phyloP scores from a whole-genome alignment of 2,797 vertebrate species.

The Ceryle rudis region DNA sequence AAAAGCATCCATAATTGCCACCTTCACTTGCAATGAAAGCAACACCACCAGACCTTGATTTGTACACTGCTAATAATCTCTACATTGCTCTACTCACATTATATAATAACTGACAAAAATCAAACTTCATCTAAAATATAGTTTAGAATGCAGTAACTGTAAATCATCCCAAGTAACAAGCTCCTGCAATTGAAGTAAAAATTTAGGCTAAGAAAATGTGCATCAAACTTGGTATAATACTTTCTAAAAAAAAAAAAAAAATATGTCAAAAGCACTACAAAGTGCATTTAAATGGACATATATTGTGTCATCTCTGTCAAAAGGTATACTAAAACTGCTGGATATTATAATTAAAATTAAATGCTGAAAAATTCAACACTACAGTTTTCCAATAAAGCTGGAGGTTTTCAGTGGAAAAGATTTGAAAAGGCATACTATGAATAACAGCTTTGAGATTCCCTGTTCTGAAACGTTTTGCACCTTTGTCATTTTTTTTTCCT shows the following conservation, averaged over 20 bases:
- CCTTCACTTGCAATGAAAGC: not conserved
- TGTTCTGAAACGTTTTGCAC: conserved; percentile 2
- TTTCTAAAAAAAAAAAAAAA: not conserved
- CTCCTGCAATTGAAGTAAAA: not conserved
- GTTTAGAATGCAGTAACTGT: not conserved
- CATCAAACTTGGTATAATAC: not conserved
- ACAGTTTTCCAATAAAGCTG: not conserved
- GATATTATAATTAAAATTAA: conserved; percentile 6
- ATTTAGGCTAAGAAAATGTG: not conserved
- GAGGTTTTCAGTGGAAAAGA: not conserved
- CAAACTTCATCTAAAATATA: not conserved
- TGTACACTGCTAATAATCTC: not conserved
- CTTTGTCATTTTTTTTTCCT: not conserved
- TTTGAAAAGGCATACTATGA: conserved; percentile 23
- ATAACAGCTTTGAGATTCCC: not conserved
- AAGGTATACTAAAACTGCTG: not conserved
- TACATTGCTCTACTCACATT: not conserved
- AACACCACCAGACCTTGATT: not conserved
- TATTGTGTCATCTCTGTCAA: not conserved
- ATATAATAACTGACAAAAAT: not conserved
- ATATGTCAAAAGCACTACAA: not conserved
- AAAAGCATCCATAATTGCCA: not conserved
- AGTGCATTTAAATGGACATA: not conserved
- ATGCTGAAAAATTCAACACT: not conserved
- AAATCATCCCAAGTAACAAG: not conserved